Evolutionary conservation across 2,888 invertebrate species (phyloP).

Genomic region (Euplagia quadripunctaria): DNA sequence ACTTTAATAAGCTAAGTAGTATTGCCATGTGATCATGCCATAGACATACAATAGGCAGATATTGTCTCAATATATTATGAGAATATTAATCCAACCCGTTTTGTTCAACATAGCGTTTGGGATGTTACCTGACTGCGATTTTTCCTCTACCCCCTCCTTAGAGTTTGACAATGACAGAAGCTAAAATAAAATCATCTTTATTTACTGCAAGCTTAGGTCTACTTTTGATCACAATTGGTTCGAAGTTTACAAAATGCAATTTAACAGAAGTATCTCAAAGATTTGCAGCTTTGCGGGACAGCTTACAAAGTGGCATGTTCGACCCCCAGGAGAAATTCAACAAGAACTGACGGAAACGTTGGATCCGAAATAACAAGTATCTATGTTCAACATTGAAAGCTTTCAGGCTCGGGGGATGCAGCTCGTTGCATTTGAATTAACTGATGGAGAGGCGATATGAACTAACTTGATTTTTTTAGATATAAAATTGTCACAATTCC

Average conservation of each 20-base stretch:
- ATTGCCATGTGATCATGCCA: no score
- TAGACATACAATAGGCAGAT: no score
- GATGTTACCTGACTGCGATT: not conserved
- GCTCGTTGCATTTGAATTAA: conserved; percentile 28
- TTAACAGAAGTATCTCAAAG: conserved; percentile 35
- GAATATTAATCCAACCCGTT: no score
- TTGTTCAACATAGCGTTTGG: not conserved
- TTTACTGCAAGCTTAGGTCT: rapidly evolving
- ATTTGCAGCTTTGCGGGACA: conserved; percentile 34
- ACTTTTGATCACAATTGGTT: not conserved
- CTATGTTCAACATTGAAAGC: conserved; percentile 44
- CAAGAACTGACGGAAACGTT: conserved; percentile 30
- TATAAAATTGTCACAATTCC: not conserved
- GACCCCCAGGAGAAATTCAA: conserved; percentile 46
- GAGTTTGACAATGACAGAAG: not conserved
- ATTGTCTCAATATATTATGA: no score
- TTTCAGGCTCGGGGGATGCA: conserved; percentile 24
- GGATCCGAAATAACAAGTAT: conserved; percentile 39
- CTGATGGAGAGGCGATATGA: conserved; percentile 9
- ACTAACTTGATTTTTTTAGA: not conserved
- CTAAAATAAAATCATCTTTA: conserved; percentile 3
- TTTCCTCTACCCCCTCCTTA: not conserved
- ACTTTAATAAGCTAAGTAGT: no score
- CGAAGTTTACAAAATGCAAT: conserved; percentile 26
- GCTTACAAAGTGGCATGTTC: conserved; percentile 49